phyloP scores from a whole-genome alignment of 2,888 invertebrate species.

The Apamea sordens region DNA sequence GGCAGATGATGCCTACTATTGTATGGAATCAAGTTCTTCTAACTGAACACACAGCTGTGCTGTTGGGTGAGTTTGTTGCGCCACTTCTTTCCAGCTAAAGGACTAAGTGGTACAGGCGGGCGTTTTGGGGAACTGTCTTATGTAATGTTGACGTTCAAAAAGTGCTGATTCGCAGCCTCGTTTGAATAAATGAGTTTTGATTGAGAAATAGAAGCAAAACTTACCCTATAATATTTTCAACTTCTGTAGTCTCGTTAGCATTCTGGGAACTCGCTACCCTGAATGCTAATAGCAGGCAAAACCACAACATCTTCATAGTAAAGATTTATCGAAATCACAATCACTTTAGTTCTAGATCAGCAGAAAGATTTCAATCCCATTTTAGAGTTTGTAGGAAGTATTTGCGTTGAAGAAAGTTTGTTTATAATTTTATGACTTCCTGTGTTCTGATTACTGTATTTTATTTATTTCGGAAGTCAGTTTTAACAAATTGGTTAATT shows the following conservation, averaged over 20 bases:
- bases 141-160: no score
- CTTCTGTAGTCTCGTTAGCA: slow-evolving; percentile 35
- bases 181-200: no score
- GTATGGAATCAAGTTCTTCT: not conserved
- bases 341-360: slow-evolving; percentile 45
- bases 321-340: slow-evolving; percentile 12
- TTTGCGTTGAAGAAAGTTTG: slow-evolving; percentile 9
- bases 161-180: no score
- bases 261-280: slow-evolving; percentile 55
- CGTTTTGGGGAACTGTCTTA: no score
- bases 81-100: not conserved
- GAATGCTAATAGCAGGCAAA: slow-evolving; percentile 61
- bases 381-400: not conserved
- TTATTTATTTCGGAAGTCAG: not conserved
- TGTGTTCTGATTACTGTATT: not conserved
- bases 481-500: not conserved
- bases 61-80: not conserved
- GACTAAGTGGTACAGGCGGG: not conserved
- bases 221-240: slow-evolving; percentile 54
- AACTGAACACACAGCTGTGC: not conserved
- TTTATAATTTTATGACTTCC: slow-evolving; percentile 17
- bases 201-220: slow-evolving; percentile 8
- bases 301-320: slow-evolving; percentile 64
- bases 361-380: slow-evolving; percentile 31
- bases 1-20: no score